Base-by-base conservation (phyloP, 2,888 invertebrate species). In the Conus canariensis region DNA sequence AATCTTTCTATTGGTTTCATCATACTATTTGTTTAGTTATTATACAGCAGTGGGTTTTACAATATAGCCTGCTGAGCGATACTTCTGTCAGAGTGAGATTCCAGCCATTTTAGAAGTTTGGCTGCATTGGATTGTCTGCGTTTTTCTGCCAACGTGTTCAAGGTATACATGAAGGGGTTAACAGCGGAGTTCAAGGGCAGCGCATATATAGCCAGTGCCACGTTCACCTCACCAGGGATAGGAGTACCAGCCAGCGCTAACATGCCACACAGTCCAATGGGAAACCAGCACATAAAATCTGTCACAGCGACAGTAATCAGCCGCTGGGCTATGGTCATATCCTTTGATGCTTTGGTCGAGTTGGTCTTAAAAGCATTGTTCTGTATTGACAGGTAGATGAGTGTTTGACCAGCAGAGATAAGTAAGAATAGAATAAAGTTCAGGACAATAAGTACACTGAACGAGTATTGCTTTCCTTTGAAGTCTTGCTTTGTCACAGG, bases 281-380 rank as follows among this genome's bases (percentile, higher is more conserved):
- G 80, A 80, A 80, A 80, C 80, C 80, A 80, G 80, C 80, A 80
- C 80, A 80, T 10, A 7, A 80, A 80, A 16, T 80, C 80, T 45
- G 80, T 80, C 3, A 80, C 80, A 12, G 80, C 80, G 6, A 80
- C 30, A 45, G 30, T 45, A 14, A 80, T 80, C 80, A 80, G 12
- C 1, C 80, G 30, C 45, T 45, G 45, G 12, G 80, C 80, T 80
- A 80, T 80, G 45, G 80, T 80, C 80, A 80, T 30, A 45, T 80
- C 80, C 8, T 6, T 30, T 80, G 80, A 80, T 19, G 45, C 45
- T 80, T 30, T 80, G 10, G 80, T 80, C 45, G 80, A 16, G 30
- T 45, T 30, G 30, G 80, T 45, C 22, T 30, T 80, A 14, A 80
- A 80, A 19, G 80, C 80, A 80, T 30, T 45, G 14, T 16, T 30